These are phyloP conservation scores for Myotis yumanensis DNA, from an alignment of 2,113 vertebrate species.

Conservation along the genomic window DNA sequence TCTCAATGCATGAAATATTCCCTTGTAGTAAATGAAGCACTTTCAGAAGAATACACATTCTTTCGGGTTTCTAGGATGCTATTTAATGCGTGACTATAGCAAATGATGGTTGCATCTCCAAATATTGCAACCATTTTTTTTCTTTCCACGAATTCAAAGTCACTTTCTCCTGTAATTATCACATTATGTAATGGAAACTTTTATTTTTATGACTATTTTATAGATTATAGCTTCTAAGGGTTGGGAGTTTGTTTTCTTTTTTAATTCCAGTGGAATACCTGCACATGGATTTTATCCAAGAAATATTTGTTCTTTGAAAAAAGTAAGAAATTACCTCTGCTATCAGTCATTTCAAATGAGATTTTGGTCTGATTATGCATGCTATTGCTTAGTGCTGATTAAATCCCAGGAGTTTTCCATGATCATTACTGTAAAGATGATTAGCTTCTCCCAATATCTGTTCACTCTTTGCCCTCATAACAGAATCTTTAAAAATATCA, in stretches of 20 bases:
- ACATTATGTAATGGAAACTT: background rate
- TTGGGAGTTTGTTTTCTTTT: background rate
- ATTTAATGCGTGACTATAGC: background rate
- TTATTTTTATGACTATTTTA: slow-evolving; percentile 3
- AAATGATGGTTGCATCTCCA: background rate
- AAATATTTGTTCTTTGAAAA: slow-evolving; percentile 18
- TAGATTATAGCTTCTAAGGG: background rate
- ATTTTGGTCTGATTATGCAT: background rate
- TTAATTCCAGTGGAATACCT: background rate
- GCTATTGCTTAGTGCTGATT: background rate
- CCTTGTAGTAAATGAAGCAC: background rate
- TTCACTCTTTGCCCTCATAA: background rate
- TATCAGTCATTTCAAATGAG: background rate
- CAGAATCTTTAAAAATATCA: background rate
- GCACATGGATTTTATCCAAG: background rate
- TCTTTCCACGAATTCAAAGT: background rate
- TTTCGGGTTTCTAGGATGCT: background rate
- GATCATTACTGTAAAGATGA: background rate
- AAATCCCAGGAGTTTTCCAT: background rate
- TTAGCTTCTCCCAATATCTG: background rate
- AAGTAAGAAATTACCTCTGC: background rate
- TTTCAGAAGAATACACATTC: slow-evolving; percentile 25
- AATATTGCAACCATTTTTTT: background rate
- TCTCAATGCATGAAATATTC: background rate
- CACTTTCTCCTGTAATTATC: background rate